Evolutionary conservation across 2,888 invertebrate species (phyloP), one percentile per base, ranked within the genome.

Genomic region (Ormia ochracea): DNA sequence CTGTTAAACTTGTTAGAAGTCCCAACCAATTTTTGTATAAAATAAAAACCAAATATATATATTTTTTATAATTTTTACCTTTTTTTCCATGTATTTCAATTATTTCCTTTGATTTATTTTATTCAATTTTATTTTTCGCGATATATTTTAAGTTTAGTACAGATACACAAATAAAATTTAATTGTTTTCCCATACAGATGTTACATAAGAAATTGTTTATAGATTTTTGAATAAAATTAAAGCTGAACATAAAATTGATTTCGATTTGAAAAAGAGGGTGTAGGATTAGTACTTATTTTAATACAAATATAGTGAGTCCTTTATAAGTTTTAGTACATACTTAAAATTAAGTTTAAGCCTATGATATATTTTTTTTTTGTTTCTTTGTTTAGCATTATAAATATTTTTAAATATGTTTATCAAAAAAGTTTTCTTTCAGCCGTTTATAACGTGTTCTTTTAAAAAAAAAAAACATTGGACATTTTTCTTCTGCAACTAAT

Each of bases 341-440:
- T 76, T 76, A 76, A 41, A 65, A 26, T 19, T 72, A 50, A 48
- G 17, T 33, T 73, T 80, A 80, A 80, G 76, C 76, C 76, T 80
- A 80, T 80, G 80, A 80, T 80, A 80, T 80, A 80, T 63, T 56
- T 69, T 43, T 52, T 14, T 50, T 26, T 56, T 41, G n/a, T n/a
- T n/a, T n/a, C n/a, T 50, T 50, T n/a, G 54, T 52, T 72, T 72
- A 76, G 80, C 72, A 70, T 58, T 72, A 63, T 65, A 31, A 45
- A 38, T 59, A 65, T 68, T 61, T 72, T 54, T 28, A 61, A n/a
- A 76, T 75, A 75, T 72, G 3, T 72, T 72, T 73, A 76, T 80
- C 70, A 80, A 80, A 80, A 78, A 66, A 65, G 19, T 38, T 63
- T 21, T 43, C 31, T 50, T 66, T 80, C 58, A 66, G 56, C 54